Percentiles rank a stretch among this genome's conserved stretches.
Conservation (phyloP, 2,888 invertebrate genomes). For the Drepanosiphum platanoidis region DNA sequence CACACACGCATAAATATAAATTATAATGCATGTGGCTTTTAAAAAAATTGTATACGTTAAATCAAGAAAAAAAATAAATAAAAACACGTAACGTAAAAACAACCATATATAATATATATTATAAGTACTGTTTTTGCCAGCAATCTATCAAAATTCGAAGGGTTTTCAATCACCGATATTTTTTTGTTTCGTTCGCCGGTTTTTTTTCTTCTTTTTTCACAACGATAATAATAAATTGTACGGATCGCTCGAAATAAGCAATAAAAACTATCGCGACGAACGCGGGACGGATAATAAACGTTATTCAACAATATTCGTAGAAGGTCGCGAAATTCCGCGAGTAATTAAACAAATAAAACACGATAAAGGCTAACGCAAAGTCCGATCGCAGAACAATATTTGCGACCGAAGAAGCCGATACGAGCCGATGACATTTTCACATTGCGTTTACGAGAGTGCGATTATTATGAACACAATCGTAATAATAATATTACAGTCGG, state of each 20-base stretch:
- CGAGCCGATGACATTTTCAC: background rate
- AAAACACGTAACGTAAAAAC: background rate
- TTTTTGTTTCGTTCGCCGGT: background rate
- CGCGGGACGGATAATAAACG: background rate
- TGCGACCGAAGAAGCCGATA: background rate
- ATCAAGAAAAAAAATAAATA: constrained; percentile 16
- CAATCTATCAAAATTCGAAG: constrained; percentile 16
- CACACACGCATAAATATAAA: background rate
- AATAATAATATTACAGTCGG: background rate
- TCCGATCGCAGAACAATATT: background rate
- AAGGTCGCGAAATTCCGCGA: background rate
- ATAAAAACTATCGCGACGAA: background rate
- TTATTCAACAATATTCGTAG: background rate
- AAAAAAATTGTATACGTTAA: constrained; percentile 25
- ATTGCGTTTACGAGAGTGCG: background rate
- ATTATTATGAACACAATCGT: background rate
- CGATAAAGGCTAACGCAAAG: background rate
- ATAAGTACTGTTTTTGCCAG: background rate
- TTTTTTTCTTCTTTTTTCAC: no score
- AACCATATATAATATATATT: no score
- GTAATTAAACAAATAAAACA: background rate
- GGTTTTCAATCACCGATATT: constrained; percentile 15
- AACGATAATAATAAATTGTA: background rate
- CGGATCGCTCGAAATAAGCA: background rate
- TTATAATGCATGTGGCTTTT: background rate